Conservation (phyloP, 2,888 invertebrate species). For the Yponomeuta plumbellus region DNA sequence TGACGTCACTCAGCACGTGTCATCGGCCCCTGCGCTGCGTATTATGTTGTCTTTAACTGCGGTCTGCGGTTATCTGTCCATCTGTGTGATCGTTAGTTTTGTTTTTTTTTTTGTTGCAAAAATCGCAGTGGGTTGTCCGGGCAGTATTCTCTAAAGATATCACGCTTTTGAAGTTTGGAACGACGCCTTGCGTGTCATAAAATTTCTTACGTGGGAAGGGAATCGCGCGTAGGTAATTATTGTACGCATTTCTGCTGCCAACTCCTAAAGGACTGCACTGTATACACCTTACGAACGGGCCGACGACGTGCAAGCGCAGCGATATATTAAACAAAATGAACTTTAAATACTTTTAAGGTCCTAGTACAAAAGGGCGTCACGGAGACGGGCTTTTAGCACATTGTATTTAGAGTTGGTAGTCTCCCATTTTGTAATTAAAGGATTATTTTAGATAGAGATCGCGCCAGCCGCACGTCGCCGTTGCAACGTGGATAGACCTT, state of each 20-base stretch:
- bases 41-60: background rate
- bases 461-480: too few relatives aligned
- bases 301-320: too few relatives aligned
- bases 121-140: background rate
- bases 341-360: too few relatives aligned
- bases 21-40: slow-evolving; percentile 35
- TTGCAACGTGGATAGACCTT: slow-evolving; percentile 16
- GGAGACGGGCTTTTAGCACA: too few relatives aligned
- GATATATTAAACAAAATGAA: too few relatives aligned
- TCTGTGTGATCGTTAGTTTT: background rate
- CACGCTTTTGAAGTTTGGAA: background rate
- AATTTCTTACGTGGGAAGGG: background rate
- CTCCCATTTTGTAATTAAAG: background rate
- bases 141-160: background rate
- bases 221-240: background rate
- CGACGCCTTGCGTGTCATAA: background rate
- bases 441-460: too few relatives aligned
- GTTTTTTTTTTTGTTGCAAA: background rate
- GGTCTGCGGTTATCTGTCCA: background rate
- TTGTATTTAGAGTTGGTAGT: too few relatives aligned
- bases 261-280: background rate
- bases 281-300: too few relatives aligned
- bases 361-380: too few relatives aligned
- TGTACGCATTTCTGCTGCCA: background rate
- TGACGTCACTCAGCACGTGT: slow-evolving; percentile 52